phyloP scores from a whole-genome alignment of 1,140 invertebrate genomes.

The Lerema accius region DNA sequence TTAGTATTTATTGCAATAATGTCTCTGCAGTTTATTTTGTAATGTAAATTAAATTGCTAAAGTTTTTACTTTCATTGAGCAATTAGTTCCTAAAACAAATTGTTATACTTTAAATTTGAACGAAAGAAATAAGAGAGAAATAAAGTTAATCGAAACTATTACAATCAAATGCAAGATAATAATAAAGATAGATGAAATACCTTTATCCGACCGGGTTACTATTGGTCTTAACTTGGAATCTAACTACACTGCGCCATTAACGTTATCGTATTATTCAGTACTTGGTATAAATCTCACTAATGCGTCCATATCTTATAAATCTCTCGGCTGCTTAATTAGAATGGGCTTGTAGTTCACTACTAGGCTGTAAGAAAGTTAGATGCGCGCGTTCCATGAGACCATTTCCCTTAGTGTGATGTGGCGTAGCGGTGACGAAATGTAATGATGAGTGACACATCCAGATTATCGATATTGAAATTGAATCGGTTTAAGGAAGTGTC shows the following conservation, averaged over 20 bases:
- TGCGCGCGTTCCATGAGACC: constrained; percentile 27
- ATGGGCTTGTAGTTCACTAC: constrained; percentile 49
- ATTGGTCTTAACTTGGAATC: constrained; percentile 48
- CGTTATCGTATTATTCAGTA: constrained; percentile 70
- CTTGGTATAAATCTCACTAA: constrained; percentile 74
- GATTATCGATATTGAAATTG: constrained; percentile 8
- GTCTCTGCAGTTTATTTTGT: too few species aligned
- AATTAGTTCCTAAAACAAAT: too few species aligned
- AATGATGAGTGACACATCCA: constrained; percentile 7
- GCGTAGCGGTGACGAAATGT: constrained; percentile 11
- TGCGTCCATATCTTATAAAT: constrained; percentile 78
- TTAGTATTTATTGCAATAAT: too few species aligned
- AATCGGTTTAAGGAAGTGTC: neutral
- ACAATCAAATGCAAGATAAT: too few species aligned
- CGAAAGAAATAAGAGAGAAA: too few species aligned
- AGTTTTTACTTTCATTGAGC: too few species aligned
- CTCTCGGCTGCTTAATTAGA: constrained; percentile 75
- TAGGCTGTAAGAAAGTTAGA: constrained; percentile 26
- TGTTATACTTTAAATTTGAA: too few species aligned
- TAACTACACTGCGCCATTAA: constrained; percentile 59
- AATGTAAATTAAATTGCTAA: too few species aligned
- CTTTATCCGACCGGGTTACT: constrained; percentile 10
- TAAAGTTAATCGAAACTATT: too few species aligned
- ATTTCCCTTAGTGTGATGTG: too few species aligned
- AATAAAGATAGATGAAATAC: too few species aligned